These are phyloP conservation scores for Hipparchia sbordonii DNA, from an alignment of 2,888 invertebrate genomes.

Conservation along the genomic window DNA sequence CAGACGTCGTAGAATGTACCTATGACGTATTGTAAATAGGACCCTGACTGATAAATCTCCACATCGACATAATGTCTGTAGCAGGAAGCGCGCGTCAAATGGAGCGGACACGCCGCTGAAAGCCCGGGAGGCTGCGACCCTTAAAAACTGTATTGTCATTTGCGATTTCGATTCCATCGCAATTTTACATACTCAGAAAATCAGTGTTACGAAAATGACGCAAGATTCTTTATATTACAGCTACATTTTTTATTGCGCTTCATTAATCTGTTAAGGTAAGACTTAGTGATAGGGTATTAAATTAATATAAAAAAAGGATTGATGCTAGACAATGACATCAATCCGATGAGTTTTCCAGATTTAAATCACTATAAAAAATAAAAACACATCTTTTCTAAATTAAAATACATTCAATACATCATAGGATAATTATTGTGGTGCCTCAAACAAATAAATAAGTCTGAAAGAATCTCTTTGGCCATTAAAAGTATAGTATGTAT, in stretches of 20 bases:
- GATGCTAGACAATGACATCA: no score
- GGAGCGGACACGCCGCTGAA: constrained; percentile 28
- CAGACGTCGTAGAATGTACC: background rate
- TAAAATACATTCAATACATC: no score
- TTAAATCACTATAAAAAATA: no score
- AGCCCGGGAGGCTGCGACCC: constrained; percentile 9
- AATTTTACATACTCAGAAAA: background rate
- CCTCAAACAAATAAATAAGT: constrained; percentile 37
- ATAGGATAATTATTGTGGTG: background rate
- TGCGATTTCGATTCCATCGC: background rate
- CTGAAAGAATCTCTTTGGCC: constrained; percentile 25
- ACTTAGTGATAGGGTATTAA: no score
- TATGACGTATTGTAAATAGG: background rate
- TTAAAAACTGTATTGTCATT: background rate
- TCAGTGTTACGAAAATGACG: background rate
- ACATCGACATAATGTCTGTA: constrained; percentile 51
- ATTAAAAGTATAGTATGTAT: constrained; percentile 22
- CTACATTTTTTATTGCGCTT: background rate
- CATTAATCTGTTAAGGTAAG: no score
- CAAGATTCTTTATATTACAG: background rate
- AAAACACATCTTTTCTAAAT: no score
- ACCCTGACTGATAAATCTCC: constrained; percentile 26
- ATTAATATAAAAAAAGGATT: no score
- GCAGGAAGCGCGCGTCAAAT: constrained; percentile 29
- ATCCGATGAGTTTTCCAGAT: no score